phyloP scores from a whole-genome alignment of 1,140 invertebrate species.

The Drosophila repleta region DNA sequence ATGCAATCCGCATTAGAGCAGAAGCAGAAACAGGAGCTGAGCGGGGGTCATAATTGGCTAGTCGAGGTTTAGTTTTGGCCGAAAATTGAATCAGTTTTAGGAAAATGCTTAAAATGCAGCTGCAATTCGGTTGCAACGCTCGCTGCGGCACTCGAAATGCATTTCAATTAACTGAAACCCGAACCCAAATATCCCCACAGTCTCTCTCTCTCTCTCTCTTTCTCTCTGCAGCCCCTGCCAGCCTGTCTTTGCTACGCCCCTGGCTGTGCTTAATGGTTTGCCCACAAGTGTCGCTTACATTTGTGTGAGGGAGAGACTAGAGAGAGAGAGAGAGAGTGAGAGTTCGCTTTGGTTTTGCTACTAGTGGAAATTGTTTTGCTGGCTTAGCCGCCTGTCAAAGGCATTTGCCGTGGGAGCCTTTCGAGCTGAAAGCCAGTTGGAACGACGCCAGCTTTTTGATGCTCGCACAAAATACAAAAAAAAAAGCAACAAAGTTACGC shows the following conservation, averaged over 20 bases:
- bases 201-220: neutral
- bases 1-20: conserved; percentile 11
- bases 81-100: conserved; percentile 49
- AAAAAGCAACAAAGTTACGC: conserved; percentile 51
- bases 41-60: conserved; percentile 24
- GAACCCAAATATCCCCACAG: conserved; percentile 19
- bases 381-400: conserved; percentile 71
- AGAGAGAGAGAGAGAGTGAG: neutral
- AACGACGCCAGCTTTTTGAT: conserved; percentile 57
- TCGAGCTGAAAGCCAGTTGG: conserved; percentile 48
- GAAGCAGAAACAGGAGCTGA: neutral
- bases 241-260: no score
- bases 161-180: conserved; percentile 70
- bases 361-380: conserved; percentile 73
- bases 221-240: neutral
- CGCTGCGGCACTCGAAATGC: conserved; percentile 60
- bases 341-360: conserved; percentile 9
- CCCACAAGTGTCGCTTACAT: conserved; percentile 68
- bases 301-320: conserved; percentile 17
- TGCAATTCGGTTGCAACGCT: conserved; percentile 49
- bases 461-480: neutral
- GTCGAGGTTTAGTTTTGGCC: conserved; percentile 8
- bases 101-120: conserved; percentile 55
- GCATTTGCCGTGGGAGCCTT: conserved; percentile 46
- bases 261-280: conserved; percentile 52